Evolutionary conservation across 1,140 invertebrate species (phyloP), one percentile per base, ranked within the genome.

Genomic region (Nomia melanderi): DNA sequence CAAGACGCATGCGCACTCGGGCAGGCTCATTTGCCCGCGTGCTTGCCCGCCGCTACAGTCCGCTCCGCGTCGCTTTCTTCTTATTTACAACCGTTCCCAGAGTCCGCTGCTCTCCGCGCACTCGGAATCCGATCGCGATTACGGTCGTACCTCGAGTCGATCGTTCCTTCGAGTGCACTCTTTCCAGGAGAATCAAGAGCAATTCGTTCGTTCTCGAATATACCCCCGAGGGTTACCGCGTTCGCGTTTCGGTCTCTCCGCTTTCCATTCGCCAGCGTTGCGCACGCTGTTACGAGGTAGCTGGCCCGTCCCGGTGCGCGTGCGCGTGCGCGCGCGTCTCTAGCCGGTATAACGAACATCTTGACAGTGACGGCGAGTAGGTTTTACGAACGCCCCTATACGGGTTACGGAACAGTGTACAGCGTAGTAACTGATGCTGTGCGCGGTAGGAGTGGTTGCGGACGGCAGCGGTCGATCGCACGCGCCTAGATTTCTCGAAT

Each of bases 1-100:
- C 86, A 90, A 76, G 27, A 82, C 87, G 87, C 90, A 88, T 89
- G 90, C 90, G 90, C 85, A 82, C 62, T 87, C 20, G 27, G 20
- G 63, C 80, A 60, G n/a, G 77, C 79, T 84, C 77, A 81, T 71
- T 83, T 85, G 78, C 77, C 88, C 88, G 87, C 90, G 88, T 89
- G 88, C 87, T 89, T 79, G 75, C 77, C 59, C 75, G 44, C 71
- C 70, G 57, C 54, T 54, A 75, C 76, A 39, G 65, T 66, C 50
- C 39, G 25, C 41, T 20, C 41, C 2, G 41, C 41, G 12, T 4
- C 44, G 39, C 47, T 17, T 53, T 60, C 53, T 44, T 33, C 53
- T 59, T 41, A 56, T 76, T 69, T 59, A 47, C 41, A 44, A 44
- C 41, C 3, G 41, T 44, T 44, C 41, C 20, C 14, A 0, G 12